Conservation (phyloP, 37 sponge, comb jelly and placozoan genomes). For the Agelas oroides region DNA sequence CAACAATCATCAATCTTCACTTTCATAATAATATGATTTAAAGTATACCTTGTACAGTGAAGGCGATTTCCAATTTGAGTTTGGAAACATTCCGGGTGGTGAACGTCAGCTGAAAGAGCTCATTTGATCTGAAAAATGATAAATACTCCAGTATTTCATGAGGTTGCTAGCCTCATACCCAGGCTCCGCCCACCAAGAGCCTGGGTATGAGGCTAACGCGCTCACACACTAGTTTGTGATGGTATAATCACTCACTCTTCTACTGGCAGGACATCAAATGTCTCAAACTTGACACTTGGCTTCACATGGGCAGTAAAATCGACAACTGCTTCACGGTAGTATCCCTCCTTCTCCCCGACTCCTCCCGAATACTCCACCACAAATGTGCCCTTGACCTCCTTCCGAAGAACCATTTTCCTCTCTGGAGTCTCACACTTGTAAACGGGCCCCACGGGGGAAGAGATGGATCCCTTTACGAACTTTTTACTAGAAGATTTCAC, state of each 20-base stretch:
- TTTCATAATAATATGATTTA: background rate
- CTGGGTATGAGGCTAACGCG: too few species aligned
- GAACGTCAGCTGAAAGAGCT: conserved; percentile 29
- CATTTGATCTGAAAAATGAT: conserved; percentile 11
- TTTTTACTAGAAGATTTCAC: background rate
- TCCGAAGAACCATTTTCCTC: too few species aligned
- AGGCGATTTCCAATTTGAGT: conserved; percentile 6
- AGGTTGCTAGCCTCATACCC: too few species aligned
- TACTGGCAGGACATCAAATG: conserved; percentile 38
- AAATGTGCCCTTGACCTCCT: conserved; percentile 18
- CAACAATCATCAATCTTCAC: too few species aligned
- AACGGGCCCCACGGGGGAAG: conserved; percentile 17
- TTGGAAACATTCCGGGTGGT: conserved; percentile 25
- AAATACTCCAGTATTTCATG: too few species aligned
- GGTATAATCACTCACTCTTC: conserved; percentile 30
- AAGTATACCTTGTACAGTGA: conserved; percentile 43
- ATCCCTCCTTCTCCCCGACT: conserved; percentile 36
- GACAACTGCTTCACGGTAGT: conserved; percentile 41
- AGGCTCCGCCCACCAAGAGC: too few species aligned
- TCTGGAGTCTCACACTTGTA: conserved; percentile 1
- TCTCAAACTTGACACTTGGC: conserved; percentile 61
- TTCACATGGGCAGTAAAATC: conserved; percentile 10
- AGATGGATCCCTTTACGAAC: background rate
- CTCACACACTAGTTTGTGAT: too few species aligned
- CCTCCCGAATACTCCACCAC: conserved; percentile 63